Evolutionary conservation across 2,797 vertebrate genomes (phyloP).

Genomic region (Sebastes trivittatus): DNA sequence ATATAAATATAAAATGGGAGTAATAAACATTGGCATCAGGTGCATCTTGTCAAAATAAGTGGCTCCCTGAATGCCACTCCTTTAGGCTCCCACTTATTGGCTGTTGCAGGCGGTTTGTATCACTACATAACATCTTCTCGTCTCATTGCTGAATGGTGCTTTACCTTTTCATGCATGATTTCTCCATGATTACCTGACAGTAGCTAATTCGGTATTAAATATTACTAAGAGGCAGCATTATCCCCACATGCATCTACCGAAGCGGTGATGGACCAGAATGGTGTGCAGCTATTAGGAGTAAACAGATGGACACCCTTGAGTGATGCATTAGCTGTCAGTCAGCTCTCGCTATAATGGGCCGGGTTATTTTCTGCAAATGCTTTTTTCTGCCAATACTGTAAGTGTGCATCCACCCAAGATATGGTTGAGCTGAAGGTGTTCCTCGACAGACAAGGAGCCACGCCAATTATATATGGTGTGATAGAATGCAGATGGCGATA

Average conservation of each 20-base stretch:
- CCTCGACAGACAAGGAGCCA: conserved; percentile 2
- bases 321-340: conserved; percentile 48
- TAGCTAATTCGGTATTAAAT: conserved; percentile 36
- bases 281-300: conserved; percentile 26
- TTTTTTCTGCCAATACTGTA: conserved; percentile 30
- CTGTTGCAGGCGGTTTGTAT: conserved; percentile 1
- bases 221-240: conserved; percentile 18
- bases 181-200: conserved; percentile 9
- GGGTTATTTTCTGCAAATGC: conserved; percentile 54
- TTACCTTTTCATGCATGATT: conserved; percentile 3
- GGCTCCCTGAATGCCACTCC: background rate
- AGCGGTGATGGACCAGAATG: conserved; percentile 3
- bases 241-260: conserved; percentile 12
- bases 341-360: conserved; percentile 45
- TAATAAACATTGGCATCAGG: background rate
- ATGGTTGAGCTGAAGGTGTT: conserved; percentile 26
- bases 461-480: conserved; percentile 14
- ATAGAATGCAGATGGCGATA: background rate
- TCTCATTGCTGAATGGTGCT: background rate
- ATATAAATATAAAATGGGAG: background rate
- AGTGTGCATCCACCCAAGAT: conserved; percentile 33
- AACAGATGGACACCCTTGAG: conserved; percentile 34
- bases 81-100: background rate
- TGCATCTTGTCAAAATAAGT: conserved; percentile 13
- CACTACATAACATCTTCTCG: background rate